Evolutionary conservation across 2,113 vertebrate genomes (phyloP), one percentile per base, ranked within the genome.

Genomic region (Phalacrocorax brasilianus): DNA sequence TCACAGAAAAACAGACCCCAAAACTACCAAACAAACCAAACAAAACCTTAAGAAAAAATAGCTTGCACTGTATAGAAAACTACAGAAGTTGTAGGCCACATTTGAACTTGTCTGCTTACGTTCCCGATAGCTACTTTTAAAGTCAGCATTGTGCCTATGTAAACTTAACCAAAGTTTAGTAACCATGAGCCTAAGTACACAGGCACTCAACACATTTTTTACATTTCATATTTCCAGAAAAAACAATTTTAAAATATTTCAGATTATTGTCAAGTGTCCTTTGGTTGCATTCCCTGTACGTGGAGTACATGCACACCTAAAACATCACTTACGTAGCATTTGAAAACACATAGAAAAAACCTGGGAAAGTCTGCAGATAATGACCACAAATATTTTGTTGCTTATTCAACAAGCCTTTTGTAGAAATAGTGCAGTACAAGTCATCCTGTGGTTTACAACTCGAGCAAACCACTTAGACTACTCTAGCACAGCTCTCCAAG

Each of bases 361-460:
- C 79, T 62, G 56, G 47, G 73, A 74, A 89, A 91, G 72, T 52
- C 76, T 91, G 65, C 86, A 93, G 65, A 71, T 56, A 92, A 75
- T 1, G 1, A 86, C 73, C 86, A 85, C 95, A 95, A 93, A 52
- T 85, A 72, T 67, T 95, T 71, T 63, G 65, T 9, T 91, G 77
- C 85, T 95, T 92, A 89, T 78, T 89, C 77, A 94, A 85, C 52
- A 89, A 82, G 28, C 16, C 42, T 32, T 78, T 87, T 55, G 89
- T 28, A 78, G 84, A 26, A 95, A 85, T 22, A 61, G 44, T 49
- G 87, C 1, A 4, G 47, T 30, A 82, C 49, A 44, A 85, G 40
- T 78, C 93, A 95, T 71, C 40, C 70, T 77, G 19, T 16, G 70
- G 93, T 91, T 95, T 89, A 72, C 56, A 85, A 61, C 47, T 82